These are phyloP conservation scores for Tympanoctomys barrerae DNA, from an alignment of 2,797 vertebrate species.

Conservation along the genomic window DNA sequence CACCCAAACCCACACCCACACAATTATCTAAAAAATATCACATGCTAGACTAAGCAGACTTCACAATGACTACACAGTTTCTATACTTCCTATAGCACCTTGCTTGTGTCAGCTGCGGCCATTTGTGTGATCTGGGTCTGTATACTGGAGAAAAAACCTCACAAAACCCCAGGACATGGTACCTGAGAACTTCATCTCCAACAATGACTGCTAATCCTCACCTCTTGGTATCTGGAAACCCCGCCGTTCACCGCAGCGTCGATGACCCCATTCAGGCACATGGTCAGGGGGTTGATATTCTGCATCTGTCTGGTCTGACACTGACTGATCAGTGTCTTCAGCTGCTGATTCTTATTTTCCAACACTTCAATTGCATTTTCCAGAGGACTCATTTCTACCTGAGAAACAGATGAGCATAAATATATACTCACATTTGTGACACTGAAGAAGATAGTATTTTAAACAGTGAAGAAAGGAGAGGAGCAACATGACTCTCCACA, in stretches of 20 bases:
- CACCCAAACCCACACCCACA: not conserved
- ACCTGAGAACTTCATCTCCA: not conserved
- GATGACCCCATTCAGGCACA: conserved; percentile 99
- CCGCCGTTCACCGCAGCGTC: conserved; percentile 99
- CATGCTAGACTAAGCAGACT: not conserved
- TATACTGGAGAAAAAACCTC: not conserved
- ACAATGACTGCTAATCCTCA: conserved; percentile 76
- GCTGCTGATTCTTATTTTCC: conserved; percentile 98
- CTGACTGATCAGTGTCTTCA: conserved; percentile 96
- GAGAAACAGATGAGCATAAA: conserved; percentile 53
- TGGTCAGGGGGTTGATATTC: conserved; percentile 98
- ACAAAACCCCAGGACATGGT: not conserved
- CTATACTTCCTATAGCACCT: not conserved
- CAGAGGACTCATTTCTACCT: conserved; percentile 99
- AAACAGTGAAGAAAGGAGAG: not conserved
- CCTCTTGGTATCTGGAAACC: conserved; percentile 98
- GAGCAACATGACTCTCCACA: not conserved
- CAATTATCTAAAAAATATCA: not conserved
- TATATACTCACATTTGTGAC: conserved; percentile 51
- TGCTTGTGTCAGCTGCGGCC: not conserved
- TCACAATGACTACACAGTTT: not conserved
- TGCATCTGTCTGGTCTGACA: conserved; percentile 98
- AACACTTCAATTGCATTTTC: conserved; percentile 99
- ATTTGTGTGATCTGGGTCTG: not conserved
- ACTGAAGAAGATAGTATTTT: not conserved